A percentile compares a stretch with the other conserved stretches of the same genome.
Evolutionary conservation across 2,888 invertebrate genomes (phyloP).

Genomic region (Nysson spinosus): DNA sequence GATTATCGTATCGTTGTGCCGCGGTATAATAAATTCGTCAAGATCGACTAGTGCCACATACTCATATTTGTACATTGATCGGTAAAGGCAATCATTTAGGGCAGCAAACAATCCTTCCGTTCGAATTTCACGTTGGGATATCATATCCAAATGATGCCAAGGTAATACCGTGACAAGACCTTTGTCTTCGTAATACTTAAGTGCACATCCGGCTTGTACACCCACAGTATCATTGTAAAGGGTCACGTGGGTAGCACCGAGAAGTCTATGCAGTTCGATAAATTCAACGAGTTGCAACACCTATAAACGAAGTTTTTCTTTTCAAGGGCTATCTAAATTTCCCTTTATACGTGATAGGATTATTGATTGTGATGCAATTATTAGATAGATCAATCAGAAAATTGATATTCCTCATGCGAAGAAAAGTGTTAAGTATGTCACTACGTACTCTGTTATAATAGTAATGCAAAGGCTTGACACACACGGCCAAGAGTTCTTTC

Average conservation of each 20-base stretch:
- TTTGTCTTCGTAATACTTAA: slow-evolving; percentile 82
- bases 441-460: slow-evolving; percentile 85
- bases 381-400: too few relatives aligned
- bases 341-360: too few relatives aligned
- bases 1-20: slow-evolving; percentile 86
- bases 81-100: slow-evolving; percentile 94
- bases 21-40: slow-evolving; percentile 92
- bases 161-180: slow-evolving; percentile 86
- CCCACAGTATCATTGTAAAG: slow-evolving; percentile 95
- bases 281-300: slow-evolving; percentile 92
- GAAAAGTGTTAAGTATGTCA: not conserved
- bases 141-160: slow-evolving; percentile 89
- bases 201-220: slow-evolving; percentile 86
- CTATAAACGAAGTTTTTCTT: slow-evolving; percentile 66
- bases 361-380: too few relatives aligned
- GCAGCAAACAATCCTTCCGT: slow-evolving; percentile 95
- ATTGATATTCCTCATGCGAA: too few relatives aligned
- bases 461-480: slow-evolving; percentile 94
- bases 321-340: not conserved
- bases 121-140: slow-evolving; percentile 93
- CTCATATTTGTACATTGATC: slow-evolving; percentile 90
- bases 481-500: slow-evolving; percentile 84
- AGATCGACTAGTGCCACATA: slow-evolving; percentile 92
- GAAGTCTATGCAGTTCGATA: slow-evolving; percentile 89
- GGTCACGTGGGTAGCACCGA: slow-evolving; percentile 92